Evolutionary conservation across 1,140 invertebrate species (phyloP), one percentile per base, ranked within the genome.

Genomic region (Brachionus rubens): DNA sequence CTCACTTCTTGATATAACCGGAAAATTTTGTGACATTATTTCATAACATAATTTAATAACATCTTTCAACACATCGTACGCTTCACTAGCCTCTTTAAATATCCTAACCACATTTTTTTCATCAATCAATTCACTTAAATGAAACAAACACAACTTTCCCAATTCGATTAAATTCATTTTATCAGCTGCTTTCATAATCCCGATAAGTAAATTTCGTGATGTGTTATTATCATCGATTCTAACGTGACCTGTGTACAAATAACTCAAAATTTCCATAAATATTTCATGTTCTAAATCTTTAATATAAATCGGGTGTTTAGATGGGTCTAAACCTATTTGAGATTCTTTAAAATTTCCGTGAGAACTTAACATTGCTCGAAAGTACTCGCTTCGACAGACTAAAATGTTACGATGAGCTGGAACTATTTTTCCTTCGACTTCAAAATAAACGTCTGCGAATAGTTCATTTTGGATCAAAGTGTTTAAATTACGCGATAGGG

Each of bases 391-490:
- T 33, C 68, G 24, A 48, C 28, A 50, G 19, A n/a, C 6, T 21
- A 72, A 40, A 26, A 72, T 72, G 24, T 72, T 72, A 14, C 28
- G 19, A 46, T 72, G 68, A 9, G 68, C 43, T 16, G 68, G 16
- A 21, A 72, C 40, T 14, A 72, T 3, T 47, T 48, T 72, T 14
- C 48, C 68, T 21, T 72, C 68, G 2, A 72, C 43, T 50, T 72
- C 68, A 54, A 72, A 72, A 54, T 72, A 54, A 50, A 72, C 68
- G 40, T 72, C 68, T 14, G 68, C 68, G 40, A 72, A 72, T 10
- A 72, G 12, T 21, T 72, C 48, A 41, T 72, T 72, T n/a, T 19
- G 26, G 40, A 72, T 48, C 12, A 72, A 21, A 33, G 24, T 33
- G 6, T 16, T 19, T 19, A 72, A 36, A 28, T 72, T 30, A 19